Conservation (phyloP, 2,113 vertebrate genomes). For the Pseudorectes ferrugineus region DNA sequence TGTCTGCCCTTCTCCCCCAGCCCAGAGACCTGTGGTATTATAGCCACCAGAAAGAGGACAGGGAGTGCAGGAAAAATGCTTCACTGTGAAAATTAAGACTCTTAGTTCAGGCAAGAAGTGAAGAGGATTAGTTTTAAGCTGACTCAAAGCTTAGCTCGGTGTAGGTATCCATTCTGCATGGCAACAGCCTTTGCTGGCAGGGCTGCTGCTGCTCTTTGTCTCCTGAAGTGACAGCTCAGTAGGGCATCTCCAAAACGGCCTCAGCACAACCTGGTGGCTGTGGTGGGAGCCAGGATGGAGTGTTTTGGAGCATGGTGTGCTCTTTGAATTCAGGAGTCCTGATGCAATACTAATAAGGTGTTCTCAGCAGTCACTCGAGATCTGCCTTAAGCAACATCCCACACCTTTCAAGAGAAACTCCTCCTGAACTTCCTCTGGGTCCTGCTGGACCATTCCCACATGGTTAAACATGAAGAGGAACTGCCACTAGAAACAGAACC, state of each 20-base stretch:
- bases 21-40: neutral
- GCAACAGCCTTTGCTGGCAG: neutral
- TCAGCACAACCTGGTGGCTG: neutral
- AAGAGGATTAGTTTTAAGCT: slow-evolving; percentile 34
- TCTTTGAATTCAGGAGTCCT: neutral
- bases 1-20: neutral
- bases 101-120: neutral
- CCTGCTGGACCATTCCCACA: neutral
- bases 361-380: neutral
- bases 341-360: neutral
- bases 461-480: neutral
- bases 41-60: neutral
- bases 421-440: neutral
- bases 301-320: neutral
- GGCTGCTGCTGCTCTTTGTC: neutral
- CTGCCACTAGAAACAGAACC: neutral
- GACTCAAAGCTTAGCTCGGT: neutral
- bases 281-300: neutral
- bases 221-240: neutral
- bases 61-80: neutral
- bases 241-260: neutral
- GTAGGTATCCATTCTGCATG: neutral
- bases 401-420: neutral
- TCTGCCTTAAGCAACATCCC: neutral
- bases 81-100: neutral